Conservation (phyloP, 2,888 invertebrate species). For the Zaprionus bogoriensis region DNA sequence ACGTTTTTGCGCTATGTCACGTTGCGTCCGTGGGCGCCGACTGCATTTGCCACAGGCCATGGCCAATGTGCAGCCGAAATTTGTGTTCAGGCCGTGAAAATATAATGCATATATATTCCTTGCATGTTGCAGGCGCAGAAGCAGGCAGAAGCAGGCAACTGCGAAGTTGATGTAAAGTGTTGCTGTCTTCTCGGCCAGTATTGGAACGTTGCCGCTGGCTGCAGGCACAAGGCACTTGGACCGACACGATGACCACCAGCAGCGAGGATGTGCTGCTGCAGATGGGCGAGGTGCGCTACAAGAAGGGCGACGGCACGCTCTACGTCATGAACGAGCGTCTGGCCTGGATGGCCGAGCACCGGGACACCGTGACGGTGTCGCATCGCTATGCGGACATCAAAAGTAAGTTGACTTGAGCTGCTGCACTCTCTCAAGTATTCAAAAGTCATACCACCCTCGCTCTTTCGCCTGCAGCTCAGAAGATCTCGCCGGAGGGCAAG, state of each 20-base stretch:
- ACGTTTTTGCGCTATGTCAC: constrained; percentile 16
- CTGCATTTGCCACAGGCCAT: not conserved
- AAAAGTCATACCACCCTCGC: not conserved
- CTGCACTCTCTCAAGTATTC: not conserved
- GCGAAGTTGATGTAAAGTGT: constrained; percentile 36
- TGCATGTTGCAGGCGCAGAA: constrained; percentile 26
- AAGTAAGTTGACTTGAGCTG: constrained; percentile 85
- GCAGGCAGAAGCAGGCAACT: constrained; percentile 27
- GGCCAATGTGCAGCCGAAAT: constrained; percentile 6
- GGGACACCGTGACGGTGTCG: constrained; percentile 95
- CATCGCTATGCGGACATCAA: constrained; percentile 98
- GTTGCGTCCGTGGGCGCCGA: constrained; percentile 16
- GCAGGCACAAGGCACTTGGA: constrained; percentile 1
- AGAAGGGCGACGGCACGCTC: constrained; percentile 97
- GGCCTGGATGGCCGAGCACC: constrained; percentile 97
- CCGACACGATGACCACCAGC: constrained; percentile 88
- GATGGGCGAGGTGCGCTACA: constrained; percentile 95
- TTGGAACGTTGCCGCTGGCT: constrained; percentile 30
- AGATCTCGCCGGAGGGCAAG: constrained; percentile 98
- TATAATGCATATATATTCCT: constrained; percentile 3
- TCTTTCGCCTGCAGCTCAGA: constrained; percentile 88
- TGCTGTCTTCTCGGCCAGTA: constrained; percentile 15
- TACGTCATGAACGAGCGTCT: constrained; percentile 97
- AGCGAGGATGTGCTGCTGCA: constrained; percentile 97
- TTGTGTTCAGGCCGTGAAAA: not conserved